A percentile compares a stretch with the other conserved stretches of the same genome.
These are phyloP conservation scores for Chalcosyrphus nemorum DNA, from an alignment of 2,888 invertebrate species.

Conservation along the genomic window DNA sequence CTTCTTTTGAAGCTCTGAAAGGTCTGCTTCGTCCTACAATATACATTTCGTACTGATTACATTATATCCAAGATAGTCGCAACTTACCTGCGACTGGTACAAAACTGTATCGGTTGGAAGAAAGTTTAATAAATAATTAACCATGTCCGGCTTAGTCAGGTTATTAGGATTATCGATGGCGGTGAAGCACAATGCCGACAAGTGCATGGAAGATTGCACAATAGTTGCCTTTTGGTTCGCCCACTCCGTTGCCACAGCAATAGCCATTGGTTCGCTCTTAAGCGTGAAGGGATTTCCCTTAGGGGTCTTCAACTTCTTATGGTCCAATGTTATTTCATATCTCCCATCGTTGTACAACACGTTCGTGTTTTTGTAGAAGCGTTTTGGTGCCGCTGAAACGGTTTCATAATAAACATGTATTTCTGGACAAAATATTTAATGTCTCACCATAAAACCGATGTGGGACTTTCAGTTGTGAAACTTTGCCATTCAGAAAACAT, in stretches of 20 bases:
- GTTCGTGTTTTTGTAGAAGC: conserved; percentile 89
- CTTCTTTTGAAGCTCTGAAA: conserved; percentile 88
- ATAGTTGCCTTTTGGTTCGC: conserved; percentile 91
- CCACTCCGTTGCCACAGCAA: conserved; percentile 98
- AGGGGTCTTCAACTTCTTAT: conserved; percentile 94
- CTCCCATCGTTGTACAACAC: conserved; percentile 87
- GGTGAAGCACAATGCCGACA: conserved; percentile 95
- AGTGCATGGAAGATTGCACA: conserved; percentile 91
- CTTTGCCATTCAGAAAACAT: conserved; percentile 31
- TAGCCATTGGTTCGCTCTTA: conserved; percentile 92
- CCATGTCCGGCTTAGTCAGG: conserved; percentile 88
- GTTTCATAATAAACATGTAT: conserved; percentile 49
- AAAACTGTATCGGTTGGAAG: conserved; percentile 92
- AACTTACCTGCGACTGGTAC: conserved; percentile 88
- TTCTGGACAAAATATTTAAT: background rate
- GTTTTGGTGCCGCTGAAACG: conserved; percentile 83
- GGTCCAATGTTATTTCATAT: conserved; percentile 94
- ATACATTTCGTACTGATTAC: conserved; percentile 41
- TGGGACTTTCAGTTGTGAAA: conserved; percentile 30
- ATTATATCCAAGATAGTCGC: background rate
- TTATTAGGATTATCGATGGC: conserved; percentile 96
- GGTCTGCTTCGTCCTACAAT: conserved; percentile 89
- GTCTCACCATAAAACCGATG: conserved; percentile 75
- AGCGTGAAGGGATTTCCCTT: conserved; percentile 89
- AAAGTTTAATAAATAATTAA: conserved; percentile 90